A percentile compares a stretch with the other conserved stretches of the same genome.
Conservation (phyloP, 2,888 invertebrate species). For the Scrobipalpa costella region DNA sequence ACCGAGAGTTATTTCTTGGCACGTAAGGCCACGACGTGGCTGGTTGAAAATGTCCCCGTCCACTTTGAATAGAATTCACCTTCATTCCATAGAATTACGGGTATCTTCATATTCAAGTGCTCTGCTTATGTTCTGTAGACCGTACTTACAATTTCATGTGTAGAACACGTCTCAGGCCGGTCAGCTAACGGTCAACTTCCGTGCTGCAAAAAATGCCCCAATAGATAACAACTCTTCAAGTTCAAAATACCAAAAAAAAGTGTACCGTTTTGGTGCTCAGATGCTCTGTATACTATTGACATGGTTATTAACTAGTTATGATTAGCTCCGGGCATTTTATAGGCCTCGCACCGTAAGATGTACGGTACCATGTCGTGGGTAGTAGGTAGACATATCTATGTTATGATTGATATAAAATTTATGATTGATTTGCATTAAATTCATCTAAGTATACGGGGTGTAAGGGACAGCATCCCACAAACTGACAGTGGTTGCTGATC, state of each 20-base stretch:
- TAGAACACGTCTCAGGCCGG: slow-evolving; percentile 43
- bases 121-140: slow-evolving; percentile 33
- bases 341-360: neutral
- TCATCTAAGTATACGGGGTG: no score
- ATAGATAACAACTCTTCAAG: slow-evolving; percentile 33
- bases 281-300: slow-evolving; percentile 16
- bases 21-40: no score
- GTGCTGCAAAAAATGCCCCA: slow-evolving; percentile 48
- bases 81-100: neutral
- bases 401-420: no score
- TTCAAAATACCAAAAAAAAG: slow-evolving; percentile 10
- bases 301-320: slow-evolving; percentile 19
- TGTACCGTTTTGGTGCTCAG: neutral
- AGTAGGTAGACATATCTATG: neutral
- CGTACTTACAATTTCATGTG: slow-evolving; percentile 32
- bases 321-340: slow-evolving; percentile 13
- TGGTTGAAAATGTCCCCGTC: no score
- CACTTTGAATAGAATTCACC: neutral
- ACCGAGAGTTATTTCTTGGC: no score
- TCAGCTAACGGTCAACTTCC: slow-evolving; percentile 64
- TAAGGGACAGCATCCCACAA: no score
- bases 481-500: no score
- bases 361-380: neutral
- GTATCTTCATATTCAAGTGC: neutral
- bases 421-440: neutral